phyloP scores from a whole-genome alignment of 35 echinoderm and acorn worm genomes.

The Chiridota heheva region DNA sequence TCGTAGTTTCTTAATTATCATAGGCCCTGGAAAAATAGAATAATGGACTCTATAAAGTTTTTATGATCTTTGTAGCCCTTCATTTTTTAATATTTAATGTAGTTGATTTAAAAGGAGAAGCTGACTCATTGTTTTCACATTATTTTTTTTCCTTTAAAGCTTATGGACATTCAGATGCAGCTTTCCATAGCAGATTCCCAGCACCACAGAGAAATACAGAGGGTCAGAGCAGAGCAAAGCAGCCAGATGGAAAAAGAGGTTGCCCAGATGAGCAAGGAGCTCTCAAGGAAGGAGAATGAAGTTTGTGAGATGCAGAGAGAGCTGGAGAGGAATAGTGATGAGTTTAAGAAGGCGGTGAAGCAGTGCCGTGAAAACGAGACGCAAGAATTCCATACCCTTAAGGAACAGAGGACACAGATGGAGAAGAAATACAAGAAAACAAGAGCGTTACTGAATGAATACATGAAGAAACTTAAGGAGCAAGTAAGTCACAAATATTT shows the following conservation, averaged over 20 bases:
- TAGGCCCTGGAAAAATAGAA: no score
- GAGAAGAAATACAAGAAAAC: slow-evolving; percentile 89
- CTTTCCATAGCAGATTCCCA: slow-evolving; percentile 75
- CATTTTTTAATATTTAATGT: no score
- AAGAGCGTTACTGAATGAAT: slow-evolving; percentile 80
- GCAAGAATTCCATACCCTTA: slow-evolving; percentile 58
- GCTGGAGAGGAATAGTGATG: slow-evolving; percentile 43
- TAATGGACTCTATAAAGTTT: no score
- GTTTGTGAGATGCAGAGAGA: slow-evolving; percentile 58
- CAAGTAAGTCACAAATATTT: slow-evolving; percentile 81
- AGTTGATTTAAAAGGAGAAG: no score
- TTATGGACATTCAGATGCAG: slow-evolving; percentile 78
- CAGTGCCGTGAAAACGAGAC: slow-evolving; percentile 39
- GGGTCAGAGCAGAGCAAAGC: slow-evolving; percentile 58
- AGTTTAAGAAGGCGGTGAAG: slow-evolving; percentile 37
- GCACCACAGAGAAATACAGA: slow-evolving; percentile 70
- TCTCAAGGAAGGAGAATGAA: slow-evolving; percentile 55
- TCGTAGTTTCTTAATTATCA: no score
- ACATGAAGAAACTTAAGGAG: slow-evolving; percentile 93
- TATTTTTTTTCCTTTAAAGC: slow-evolving; percentile 45
- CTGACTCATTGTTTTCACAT: no score
- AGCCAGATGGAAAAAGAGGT: slow-evolving; percentile 56
- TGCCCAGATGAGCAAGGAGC: slow-evolving; percentile 47
- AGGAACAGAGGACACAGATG: slow-evolving; percentile 64
- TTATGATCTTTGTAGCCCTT: no score